Conservation (phyloP, 2,888 invertebrate genomes). For the Idaea aversata region DNA sequence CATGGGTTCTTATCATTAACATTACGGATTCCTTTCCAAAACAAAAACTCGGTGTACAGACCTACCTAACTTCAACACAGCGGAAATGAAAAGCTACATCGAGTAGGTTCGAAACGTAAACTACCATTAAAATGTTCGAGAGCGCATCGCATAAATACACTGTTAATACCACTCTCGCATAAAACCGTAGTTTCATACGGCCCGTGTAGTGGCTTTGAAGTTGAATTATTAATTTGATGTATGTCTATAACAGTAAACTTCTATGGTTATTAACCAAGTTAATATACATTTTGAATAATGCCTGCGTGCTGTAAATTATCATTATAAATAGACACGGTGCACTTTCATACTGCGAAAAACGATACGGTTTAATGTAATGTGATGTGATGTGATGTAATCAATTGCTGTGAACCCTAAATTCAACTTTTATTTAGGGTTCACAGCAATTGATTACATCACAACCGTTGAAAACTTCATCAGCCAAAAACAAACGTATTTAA, state of each 20-base stretch:
- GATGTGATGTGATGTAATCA: too few species aligned
- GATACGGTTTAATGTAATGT: too few species aligned
- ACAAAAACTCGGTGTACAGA: background rate
- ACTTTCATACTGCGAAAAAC: too few species aligned
- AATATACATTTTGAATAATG: background rate
- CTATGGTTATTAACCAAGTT: background rate
- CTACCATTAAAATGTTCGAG: background rate
- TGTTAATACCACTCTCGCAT: background rate
- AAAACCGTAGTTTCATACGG: background rate
- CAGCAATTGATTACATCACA: too few species aligned
- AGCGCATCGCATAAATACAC: slow-evolving; percentile 1
- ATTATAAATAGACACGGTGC: too few species aligned
- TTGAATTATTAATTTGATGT: background rate
- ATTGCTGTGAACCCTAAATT: too few species aligned
- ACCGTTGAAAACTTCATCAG: too few species aligned
- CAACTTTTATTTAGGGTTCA: too few species aligned
- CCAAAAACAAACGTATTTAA: too few species aligned
- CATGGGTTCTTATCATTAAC: too few species aligned
- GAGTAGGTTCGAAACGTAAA: background rate
- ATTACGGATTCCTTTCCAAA: background rate
- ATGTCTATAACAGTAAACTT: background rate
- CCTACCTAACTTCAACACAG: background rate
- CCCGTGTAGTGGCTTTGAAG: background rate
- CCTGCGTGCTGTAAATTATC: background rate
- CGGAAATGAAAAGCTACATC: background rate